These are phyloP conservation scores for Scytalopus superciliaris DNA, from an alignment of 2,113 vertebrate genomes.

Conservation along the genomic window DNA sequence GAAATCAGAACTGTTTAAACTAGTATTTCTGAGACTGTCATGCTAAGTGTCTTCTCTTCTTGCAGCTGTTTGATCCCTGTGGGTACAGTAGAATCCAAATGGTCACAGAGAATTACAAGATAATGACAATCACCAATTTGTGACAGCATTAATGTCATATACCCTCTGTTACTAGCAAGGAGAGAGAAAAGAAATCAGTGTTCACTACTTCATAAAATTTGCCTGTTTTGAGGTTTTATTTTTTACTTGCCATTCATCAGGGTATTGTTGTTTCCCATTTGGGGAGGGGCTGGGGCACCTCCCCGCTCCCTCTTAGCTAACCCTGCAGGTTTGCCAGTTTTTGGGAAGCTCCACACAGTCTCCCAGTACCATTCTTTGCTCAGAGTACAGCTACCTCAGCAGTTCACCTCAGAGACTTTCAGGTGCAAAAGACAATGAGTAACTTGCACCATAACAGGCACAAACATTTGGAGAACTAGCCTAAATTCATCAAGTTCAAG, in stretches of 20 bases:
- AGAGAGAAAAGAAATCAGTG: neutral
- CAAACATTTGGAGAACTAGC: neutral
- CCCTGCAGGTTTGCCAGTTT: rapidly evolving
- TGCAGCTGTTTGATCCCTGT: neutral
- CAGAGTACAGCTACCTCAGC: neutral
- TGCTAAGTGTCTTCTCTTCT: neutral
- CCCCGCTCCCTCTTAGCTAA: too few species aligned
- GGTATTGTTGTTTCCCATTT: neutral
- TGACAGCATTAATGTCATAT: neutral
- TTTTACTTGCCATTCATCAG: neutral
- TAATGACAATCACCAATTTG: neutral
- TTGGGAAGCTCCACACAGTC: neutral
- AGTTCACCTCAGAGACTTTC: neutral
- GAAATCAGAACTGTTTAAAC: neutral
- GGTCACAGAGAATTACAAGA: neutral
- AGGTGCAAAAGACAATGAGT: neutral
- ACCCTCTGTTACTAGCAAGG: neutral
- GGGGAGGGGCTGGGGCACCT: neutral
- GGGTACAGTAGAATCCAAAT: neutral
- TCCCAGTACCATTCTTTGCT: neutral
- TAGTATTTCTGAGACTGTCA: neutral
- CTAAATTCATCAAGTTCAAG: neutral
- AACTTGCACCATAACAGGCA: neutral
- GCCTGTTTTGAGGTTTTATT: neutral
- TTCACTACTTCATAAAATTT: neutral